A percentile compares a stretch with the other conserved stretches of the same genome.
Conservation (phyloP, 2,113 vertebrate genomes). For the Phainopepla nitens region DNA sequence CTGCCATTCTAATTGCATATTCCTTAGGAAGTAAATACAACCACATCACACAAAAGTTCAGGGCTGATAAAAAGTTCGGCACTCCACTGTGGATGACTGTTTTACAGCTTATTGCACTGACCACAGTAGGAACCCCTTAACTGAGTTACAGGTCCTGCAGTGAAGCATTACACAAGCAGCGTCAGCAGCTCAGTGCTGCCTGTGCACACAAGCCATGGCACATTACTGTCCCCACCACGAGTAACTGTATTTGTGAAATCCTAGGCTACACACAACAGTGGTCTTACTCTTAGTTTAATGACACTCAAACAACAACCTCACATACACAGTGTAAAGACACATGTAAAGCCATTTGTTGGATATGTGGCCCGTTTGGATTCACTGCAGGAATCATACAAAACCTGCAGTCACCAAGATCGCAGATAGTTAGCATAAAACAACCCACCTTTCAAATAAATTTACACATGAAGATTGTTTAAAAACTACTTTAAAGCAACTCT, state of each 20-base stretch:
- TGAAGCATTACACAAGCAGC: background rate
- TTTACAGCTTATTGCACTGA: background rate
- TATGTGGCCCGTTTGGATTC: background rate
- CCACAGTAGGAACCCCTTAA: background rate
- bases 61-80: background rate
- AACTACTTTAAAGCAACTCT: background rate
- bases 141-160: accelerated
- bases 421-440: background rate
- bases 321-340: accelerated
- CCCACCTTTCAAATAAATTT: background rate
- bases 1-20: conserved; percentile 74
- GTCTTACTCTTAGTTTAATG: background rate
- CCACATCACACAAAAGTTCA: background rate
- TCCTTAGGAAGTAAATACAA: conserved; percentile 66
- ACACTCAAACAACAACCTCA: background rate
- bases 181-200: background rate
- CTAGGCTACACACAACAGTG: background rate
- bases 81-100: background rate
- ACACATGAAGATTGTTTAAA: background rate
- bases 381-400: background rate
- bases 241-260: background rate
- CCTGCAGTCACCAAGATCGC: background rate
- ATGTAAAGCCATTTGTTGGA: background rate
- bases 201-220: accelerated
- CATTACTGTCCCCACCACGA: accelerated